Conservation (phyloP, 2,797 vertebrate species). For the Sebastes taczanowskii region DNA sequence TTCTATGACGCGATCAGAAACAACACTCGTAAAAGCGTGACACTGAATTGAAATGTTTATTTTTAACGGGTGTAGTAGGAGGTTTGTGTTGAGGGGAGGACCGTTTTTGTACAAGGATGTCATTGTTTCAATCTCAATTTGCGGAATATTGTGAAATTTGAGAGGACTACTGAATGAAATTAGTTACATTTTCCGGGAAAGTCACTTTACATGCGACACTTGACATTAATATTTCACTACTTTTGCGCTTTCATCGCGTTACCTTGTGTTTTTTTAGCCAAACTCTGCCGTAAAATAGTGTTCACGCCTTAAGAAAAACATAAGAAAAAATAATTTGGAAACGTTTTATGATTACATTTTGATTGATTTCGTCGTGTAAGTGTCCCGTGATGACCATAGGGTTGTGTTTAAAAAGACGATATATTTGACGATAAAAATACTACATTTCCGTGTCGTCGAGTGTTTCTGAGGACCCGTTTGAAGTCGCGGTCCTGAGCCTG, state of each 20-base stretch:
- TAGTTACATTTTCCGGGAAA: not conserved
- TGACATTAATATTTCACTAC: not conserved
- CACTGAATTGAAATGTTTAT: not conserved
- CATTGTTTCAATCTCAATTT: not conserved
- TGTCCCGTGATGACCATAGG: too few species aligned
- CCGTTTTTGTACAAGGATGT: not conserved
- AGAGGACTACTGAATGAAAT: not conserved
- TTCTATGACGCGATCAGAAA: constrained; percentile 65
- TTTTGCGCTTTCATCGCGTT: not conserved
- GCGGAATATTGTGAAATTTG: not conserved
- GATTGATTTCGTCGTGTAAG: too few species aligned
- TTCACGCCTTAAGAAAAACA: not conserved
- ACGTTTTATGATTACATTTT: not conserved
- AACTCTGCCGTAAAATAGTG: not conserved
- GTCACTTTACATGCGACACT: not conserved
- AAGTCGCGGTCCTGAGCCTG: not conserved
- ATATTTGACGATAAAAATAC: not conserved
- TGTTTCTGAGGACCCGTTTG: constrained; percentile 25
- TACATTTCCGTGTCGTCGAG: not conserved
- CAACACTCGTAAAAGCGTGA: not conserved
- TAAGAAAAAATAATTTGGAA: not conserved
- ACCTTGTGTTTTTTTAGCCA: not conserved
- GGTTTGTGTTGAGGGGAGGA: not conserved
- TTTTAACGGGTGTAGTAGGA: not conserved
- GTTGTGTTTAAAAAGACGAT: not conserved